Evolutionary conservation across 2,888 invertebrate genomes (phyloP).

Genomic region (Mayetiola destructor): DNA sequence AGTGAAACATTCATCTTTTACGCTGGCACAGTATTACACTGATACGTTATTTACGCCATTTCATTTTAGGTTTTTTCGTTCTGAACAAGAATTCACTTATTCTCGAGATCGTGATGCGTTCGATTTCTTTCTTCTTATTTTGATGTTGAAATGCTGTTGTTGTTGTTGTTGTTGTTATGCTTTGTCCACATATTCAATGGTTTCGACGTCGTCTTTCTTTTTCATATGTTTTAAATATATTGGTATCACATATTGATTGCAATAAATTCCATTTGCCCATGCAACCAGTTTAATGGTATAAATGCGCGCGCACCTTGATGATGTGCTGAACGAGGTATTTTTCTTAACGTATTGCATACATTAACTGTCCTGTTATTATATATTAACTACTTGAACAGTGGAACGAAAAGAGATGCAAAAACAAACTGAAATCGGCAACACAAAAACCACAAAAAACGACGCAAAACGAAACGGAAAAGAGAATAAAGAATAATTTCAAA

Average conservation of each 20-base stretch:
- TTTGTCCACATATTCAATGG: neutral
- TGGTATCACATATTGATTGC: slow-evolving; percentile 12
- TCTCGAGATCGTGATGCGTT: too few species aligned
- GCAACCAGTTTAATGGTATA: neutral
- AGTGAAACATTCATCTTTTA: neutral
- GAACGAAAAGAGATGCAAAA: neutral
- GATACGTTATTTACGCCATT: neutral
- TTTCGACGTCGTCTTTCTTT: too few species aligned
- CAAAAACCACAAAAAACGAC: neutral
- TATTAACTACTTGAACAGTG: slow-evolving; percentile 1
- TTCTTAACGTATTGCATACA: slow-evolving; percentile 7
- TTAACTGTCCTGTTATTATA: slow-evolving; percentile 11
- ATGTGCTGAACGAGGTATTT: slow-evolving; percentile 9
- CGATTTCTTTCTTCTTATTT: too few species aligned
- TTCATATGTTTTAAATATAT: slow-evolving; percentile 10
- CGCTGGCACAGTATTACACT: neutral
- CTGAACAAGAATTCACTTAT: too few species aligned
- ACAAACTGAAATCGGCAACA: neutral
- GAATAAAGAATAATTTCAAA: too few species aligned
- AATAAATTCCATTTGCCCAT: slow-evolving; percentile 6
- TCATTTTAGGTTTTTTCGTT: neutral
- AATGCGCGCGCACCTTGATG: neutral
- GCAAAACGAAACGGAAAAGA: too few species aligned
- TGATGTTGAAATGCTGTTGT: too few species aligned
- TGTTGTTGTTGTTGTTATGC: too few species aligned